Percentiles rank a stretch among this genome's conserved stretches.
Conservation (phyloP, 1,140 invertebrate species). For the Paramacrobiotus metropolitanus region DNA sequence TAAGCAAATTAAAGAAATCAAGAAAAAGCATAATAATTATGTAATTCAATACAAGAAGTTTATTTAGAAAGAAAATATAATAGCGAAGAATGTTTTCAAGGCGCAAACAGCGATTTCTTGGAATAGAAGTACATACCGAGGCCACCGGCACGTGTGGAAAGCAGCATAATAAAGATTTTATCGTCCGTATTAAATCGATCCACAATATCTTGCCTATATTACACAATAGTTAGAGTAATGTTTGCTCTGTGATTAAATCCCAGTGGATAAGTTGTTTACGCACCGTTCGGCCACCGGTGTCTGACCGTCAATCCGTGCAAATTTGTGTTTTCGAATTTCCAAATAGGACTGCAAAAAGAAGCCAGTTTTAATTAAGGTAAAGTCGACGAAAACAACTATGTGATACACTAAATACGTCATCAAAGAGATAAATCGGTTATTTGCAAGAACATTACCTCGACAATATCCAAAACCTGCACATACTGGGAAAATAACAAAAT, state of each 20-base stretch:
- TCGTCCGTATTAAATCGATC: constrained; percentile 28
- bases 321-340: constrained; percentile 17
- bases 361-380: not conserved
- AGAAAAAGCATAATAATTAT: too few species aligned
- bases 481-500: constrained; percentile 25
- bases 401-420: too few species aligned
- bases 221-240: not conserved
- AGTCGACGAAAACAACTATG: too few species aligned
- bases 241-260: too few species aligned
- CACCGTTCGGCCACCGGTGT: constrained; percentile 23
- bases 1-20: too few species aligned
- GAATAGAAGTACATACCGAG: constrained; percentile 15
- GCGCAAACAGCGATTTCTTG: not conserved
- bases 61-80: not conserved
- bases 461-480: constrained; percentile 22
- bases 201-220: constrained; percentile 28
- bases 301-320: constrained; percentile 22
- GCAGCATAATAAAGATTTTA: constrained; percentile 29
- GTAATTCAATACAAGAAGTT: too few species aligned
- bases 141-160: constrained; percentile 34
- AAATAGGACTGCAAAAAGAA: constrained; percentile 8
- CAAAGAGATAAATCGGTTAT: too few species aligned
- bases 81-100: not conserved
- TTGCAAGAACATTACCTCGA: constrained; percentile 18
- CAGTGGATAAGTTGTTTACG: constrained; percentile 8